Evolutionary conservation across 2,797 vertebrate species (phyloP).

Genomic region (Hydrolagus colliei): DNA sequence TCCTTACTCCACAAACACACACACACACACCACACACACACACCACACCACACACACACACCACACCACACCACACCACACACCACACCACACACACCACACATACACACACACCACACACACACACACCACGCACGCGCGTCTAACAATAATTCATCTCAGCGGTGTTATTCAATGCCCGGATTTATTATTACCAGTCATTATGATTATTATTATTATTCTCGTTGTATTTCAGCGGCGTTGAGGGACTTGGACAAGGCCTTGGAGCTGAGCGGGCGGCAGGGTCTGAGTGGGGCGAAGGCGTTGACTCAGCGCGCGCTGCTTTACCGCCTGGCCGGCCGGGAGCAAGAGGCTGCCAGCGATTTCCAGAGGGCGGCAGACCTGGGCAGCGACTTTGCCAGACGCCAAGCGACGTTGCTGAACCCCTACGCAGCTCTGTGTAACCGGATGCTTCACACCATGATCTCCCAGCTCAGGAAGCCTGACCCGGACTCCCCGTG

Average conservation of each 20-base stretch:
- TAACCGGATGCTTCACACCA: constrained; percentile 83
- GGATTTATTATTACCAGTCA: neutral
- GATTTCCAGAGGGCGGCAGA: constrained; percentile 71
- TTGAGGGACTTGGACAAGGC: constrained; percentile 72
- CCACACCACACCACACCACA: no score
- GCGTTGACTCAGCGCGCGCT: constrained; percentile 84
- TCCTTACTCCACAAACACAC: no score
- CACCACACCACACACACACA: no score
- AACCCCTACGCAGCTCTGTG: constrained; percentile 93
- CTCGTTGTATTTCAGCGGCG: constrained; percentile 58
- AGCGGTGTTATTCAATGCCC: no score
- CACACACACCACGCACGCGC: no score
- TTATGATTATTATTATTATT: neutral
- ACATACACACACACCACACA: no score
- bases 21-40: no score
- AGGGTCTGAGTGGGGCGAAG: constrained; percentile 67
- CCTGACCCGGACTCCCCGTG: constrained; percentile 39
- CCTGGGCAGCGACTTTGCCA: constrained; percentile 78
- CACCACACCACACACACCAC: no score
- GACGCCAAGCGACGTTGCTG: constrained; percentile 69
- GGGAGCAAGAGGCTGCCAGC: constrained; percentile 60
- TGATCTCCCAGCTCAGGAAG: constrained; percentile 68
- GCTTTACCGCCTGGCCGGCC: constrained; percentile 59
- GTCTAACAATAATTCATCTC: no score
- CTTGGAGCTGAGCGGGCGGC: constrained; percentile 62